Evolutionary conservation across 1,140 invertebrate species (phyloP), one percentile per base, ranked within the genome.

Genomic region (Cephus cinctus): DNA sequence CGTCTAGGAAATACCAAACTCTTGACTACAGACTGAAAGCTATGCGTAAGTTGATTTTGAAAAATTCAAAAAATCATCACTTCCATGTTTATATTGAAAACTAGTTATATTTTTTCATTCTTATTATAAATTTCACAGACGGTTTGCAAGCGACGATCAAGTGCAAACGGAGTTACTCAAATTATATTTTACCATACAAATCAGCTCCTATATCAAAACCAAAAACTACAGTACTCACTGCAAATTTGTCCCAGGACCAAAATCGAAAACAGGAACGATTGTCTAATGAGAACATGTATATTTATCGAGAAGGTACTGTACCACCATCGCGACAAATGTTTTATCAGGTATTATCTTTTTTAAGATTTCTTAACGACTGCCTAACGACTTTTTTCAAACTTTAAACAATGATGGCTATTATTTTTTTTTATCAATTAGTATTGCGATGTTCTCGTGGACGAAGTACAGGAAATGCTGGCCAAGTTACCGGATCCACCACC

Each of bases 1-100:
- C 76, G 2, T 80, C 89, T 19, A 86, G 88, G 56, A 84, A 83
- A 32, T 95, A 92, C 70, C 94, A 97, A 73, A 86, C 85, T 8
- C 77, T 97, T 19, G 92, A 96, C 75, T 95, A 89, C 67, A 80
- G 93, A 56, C 70, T 93, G 21, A 81, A 89, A 65, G 79, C 83
- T 53, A 78, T 78, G 76, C 82, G 83, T 84, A 72, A 69, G 65
- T 41, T 23, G 31, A 22, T 21, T 45, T n/a, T 8, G 25, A 27
- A 27, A n/a, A 27, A 27, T 27, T 6, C n/a, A 8, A 8, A 6
- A 27, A 27, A n/a, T 12, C 16, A n/a, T 14, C 35, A 12, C 11
- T 41, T 6, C n/a, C 6, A 27, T 27, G 25, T 27, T 27, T 27
- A 8, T 27, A 27, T 8, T 27, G 25, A 27, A 23, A 25, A 15